Evolutionary conservation across 2,113 vertebrate species (phyloP).

Genomic region (Emberiza fucata): DNA sequence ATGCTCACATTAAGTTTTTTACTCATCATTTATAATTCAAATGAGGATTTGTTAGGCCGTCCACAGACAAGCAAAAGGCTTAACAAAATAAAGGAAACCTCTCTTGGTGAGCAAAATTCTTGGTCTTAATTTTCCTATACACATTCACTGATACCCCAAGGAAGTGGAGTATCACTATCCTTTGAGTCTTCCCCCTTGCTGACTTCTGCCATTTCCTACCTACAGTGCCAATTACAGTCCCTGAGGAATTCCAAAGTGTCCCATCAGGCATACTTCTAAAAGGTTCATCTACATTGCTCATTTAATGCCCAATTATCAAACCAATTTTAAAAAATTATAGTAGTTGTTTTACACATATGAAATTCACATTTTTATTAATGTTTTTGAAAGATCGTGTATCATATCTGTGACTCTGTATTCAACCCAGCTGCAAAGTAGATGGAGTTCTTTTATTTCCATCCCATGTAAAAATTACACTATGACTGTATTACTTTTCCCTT

Average conservation of each 20-base stretch:
- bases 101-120: not conserved
- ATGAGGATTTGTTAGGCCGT: not conserved
- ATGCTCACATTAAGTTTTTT: not conserved
- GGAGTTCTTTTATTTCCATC: not conserved
- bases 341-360: not conserved
- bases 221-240: not conserved
- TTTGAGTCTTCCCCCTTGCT: not conserved
- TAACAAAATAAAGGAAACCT: not conserved
- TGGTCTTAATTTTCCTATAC: not conserved
- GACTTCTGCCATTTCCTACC: not conserved
- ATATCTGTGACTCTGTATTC: not conserved
- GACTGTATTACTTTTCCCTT: not conserved
- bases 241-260: not conserved
- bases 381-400: not conserved
- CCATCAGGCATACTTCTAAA: not conserved
- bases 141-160: not conserved
- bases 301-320: not conserved
- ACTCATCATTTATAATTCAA: not conserved
- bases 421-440: not conserved
- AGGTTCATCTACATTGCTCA: not conserved
- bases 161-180: not conserved
- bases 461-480: not conserved
- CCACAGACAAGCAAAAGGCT: not conserved
- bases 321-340: fast-evolving
- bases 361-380: not conserved